Base-by-base conservation (phyloP, 2,888 invertebrate genomes). In the Xestobium rufovillosum region DNA sequence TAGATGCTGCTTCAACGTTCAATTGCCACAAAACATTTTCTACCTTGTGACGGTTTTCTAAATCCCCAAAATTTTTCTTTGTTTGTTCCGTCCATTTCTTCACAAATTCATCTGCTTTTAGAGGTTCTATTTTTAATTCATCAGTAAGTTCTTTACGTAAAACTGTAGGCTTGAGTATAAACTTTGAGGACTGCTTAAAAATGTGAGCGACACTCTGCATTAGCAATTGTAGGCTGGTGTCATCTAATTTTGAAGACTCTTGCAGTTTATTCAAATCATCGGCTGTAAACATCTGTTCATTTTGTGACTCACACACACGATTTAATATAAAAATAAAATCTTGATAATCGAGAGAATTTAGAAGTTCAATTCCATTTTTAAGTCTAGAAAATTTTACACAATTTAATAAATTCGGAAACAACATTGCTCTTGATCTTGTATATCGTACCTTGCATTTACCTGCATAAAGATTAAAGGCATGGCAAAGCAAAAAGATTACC, bases 1-100 rank as follows among this genome's bases (percentile, higher is more conserved):
- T 66, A 2, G 70, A 69, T 3, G 70, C 67, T 16, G 67, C 63
- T 53, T 73, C 68, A 13, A 75, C 60, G 52, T 73, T 72, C 2
- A 75, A 49, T 41, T 74, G 69, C 75, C 76, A 76, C 16, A 67
- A 63, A 19, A 75, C 60, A 46, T 70, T 65, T 34, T 72, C 65
- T 17, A 76, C 56, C 50, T 71, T 67, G 51, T 68, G 66, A 12
- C 56, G 62, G 40, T 57, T 57, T 40, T 64, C 60, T 45, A 73
- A 60, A 51, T 71, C 69, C 28, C 67, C 67, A 47, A 74, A 65
- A 43, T 73, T 66, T 3, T 67, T 63, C 45, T 71, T 72, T 1
- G 70, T 69, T 42, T 67, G 63, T 23, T 64, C 62, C 1, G 71
- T 68, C 75, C 75, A 76, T 4, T 68, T 45, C 36, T 69, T 68